Evolutionary conservation across 2,113 vertebrate genomes (phyloP), one percentile per base, ranked within the genome.

Genomic region (Corythoichthys intestinalis): DNA sequence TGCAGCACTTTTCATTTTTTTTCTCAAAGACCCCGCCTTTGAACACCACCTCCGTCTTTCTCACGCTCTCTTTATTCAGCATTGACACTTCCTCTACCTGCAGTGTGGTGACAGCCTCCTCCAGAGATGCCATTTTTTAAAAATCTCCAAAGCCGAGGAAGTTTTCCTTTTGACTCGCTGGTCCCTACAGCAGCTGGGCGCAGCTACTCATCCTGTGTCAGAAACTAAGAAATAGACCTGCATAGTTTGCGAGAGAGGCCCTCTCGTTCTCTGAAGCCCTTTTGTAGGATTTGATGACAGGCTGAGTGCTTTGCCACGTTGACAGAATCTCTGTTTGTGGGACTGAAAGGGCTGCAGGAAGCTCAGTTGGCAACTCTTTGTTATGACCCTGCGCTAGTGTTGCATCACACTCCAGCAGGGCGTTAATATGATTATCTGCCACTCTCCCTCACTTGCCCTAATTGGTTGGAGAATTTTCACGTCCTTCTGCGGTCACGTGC

Each of bases 1-100:
- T 93, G 88, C 91, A 93, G 94, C 92, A 74, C 93, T 92, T 93
- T 75, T 61, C 20, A 41, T 67, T 56, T 67, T 47, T 44, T 11
- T 61, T 88, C 86, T 81, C 77, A 66, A 79, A 79, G 75, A 67
- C 72, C 73, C 38, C 73, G 80, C 56, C 82, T 83, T 75, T 58
- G 67, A 79, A 60, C 39, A 34, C 74, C 70, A 73, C 74, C 78
- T 74, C 71, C 8, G 66, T 76, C 65, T 80, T 37, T 52, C 37
- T 41, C 44, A 39, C 59, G 52, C 38, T 14, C 50, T 50, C 69
- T 56, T 73, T 52, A 28, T 8, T 48, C 10, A 28, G 38, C 66
- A 71, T 72, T 76, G 73, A 79, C 73, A 75, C 69, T 35, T 20
- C 50, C 71, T 56, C 49, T 68, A 87, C 76, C 74, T 81, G 71